These are phyloP conservation scores for Batillaria attramentaria DNA, from an alignment of 1,140 invertebrate genomes.

Conservation along the genomic window DNA sequence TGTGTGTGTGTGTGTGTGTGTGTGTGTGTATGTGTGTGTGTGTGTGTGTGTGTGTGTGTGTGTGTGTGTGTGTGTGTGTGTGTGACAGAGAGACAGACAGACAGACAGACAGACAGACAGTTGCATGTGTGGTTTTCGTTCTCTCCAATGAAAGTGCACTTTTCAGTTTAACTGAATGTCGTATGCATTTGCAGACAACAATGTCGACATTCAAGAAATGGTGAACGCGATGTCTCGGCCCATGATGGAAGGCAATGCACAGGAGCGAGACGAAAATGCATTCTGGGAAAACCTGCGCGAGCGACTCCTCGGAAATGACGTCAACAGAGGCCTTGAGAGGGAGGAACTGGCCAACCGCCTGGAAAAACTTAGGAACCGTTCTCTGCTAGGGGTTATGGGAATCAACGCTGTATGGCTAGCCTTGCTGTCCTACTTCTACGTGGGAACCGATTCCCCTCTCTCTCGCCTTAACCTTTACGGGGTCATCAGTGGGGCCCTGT, in stretches of 20 bases:
- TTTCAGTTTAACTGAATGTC: no score
- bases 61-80: neutral
- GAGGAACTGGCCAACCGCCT: slow-evolving; percentile 41
- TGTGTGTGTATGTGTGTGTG: slow-evolving; percentile 7
- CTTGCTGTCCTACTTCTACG: slow-evolving; percentile 50
- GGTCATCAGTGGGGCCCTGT: slow-evolving; percentile 54
- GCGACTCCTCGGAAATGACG: slow-evolving; percentile 43
- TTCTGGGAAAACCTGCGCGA: slow-evolving; percentile 46
- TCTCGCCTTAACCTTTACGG: slow-evolving; percentile 54
- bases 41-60: neutral
- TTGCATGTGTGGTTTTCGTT: no score
- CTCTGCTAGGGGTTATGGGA: slow-evolving; percentile 36
- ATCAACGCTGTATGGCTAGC: slow-evolving; percentile 52
- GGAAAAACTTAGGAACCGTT: slow-evolving; percentile 41
- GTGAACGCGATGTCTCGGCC: slow-evolving; percentile 8
- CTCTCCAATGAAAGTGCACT: no score
- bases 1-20: slow-evolving; percentile 15
- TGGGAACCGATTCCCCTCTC: slow-evolving; percentile 42
- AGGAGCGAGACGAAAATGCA: slow-evolving; percentile 36
- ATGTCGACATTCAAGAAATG: slow-evolving; percentile 31
- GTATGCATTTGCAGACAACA: no score
- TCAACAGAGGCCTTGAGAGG: slow-evolving; percentile 47
- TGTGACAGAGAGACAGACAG: no score
- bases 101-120: no score
- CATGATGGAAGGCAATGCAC: slow-evolving; percentile 39